phyloP scores from a whole-genome alignment of 2,113 vertebrate genomes.

The Acanthochromis polyacanthus region DNA sequence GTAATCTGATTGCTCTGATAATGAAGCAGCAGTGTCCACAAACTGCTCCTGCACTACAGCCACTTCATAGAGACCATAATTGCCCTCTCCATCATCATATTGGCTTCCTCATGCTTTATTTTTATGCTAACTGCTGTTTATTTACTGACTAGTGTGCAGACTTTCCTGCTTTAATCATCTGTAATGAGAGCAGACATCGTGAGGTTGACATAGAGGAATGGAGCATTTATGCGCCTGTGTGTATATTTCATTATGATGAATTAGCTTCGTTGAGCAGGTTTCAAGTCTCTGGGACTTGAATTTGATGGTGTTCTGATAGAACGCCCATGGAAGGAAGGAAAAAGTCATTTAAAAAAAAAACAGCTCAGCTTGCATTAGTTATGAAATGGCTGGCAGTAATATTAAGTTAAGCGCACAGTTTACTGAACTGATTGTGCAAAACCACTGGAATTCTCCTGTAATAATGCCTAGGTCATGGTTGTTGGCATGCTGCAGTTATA shows the following conservation, averaged over 20 bases:
- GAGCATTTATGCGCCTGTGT: too few relatives aligned
- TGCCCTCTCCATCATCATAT: too few relatives aligned
- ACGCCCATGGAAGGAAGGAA: not conserved
- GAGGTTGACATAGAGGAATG: too few relatives aligned
- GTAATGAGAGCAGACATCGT: too few relatives aligned
- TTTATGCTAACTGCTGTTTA: too few relatives aligned
- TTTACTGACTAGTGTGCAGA: too few relatives aligned
- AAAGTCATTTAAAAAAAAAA: constrained; percentile 1
- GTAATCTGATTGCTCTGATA: not conserved
- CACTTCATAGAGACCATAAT: too few relatives aligned
- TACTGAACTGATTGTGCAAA: not conserved
- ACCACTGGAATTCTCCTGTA: not conserved
- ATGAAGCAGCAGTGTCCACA: too few relatives aligned
- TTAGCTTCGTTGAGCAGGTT: constrained; percentile 2
- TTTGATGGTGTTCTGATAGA: not conserved
- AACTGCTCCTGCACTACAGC: too few relatives aligned
- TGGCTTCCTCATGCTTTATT: too few relatives aligned
- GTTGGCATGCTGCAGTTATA: not conserved
- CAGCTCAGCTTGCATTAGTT: not conserved
- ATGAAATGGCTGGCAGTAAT: constrained; percentile 4
- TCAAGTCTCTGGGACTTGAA: not conserved
- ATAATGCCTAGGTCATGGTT: not conserved
- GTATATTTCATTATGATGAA: not conserved
- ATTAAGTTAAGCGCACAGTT: constrained; percentile 3
- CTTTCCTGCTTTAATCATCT: too few relatives aligned